Percentiles rank a stretch among this genome's conserved stretches.
Conservation (phyloP, 2,113 vertebrate genomes). For the Sinocyclocheilus grahami region DNA sequence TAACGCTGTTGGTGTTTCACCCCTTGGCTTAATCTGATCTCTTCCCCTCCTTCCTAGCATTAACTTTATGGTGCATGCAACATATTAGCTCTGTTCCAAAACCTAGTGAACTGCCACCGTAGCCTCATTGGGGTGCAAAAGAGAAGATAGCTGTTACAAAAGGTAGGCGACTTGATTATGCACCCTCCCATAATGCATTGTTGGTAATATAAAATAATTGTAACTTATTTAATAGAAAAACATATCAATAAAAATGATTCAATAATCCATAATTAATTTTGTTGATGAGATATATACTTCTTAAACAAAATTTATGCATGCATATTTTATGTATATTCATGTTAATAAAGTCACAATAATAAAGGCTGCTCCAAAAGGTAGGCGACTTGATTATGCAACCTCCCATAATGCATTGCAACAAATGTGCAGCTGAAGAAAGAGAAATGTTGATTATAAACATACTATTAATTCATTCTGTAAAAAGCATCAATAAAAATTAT, state of each 20-base stretch:
- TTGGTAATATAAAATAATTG: neutral
- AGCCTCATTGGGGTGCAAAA: neutral
- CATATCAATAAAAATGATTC: too few relatives aligned
- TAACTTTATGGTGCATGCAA: conserved; percentile 23
- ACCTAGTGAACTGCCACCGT: neutral
- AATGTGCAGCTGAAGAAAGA: neutral
- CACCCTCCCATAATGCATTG: neutral
- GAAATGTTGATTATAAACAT: neutral
- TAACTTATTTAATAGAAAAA: neutral
- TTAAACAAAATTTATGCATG: too few relatives aligned
- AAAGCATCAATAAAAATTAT: too few relatives aligned
- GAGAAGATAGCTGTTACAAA: neutral
- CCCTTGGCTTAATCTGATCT: conserved; percentile 29
- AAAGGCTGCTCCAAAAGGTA: neutral
- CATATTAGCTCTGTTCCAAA: conserved; percentile 21
- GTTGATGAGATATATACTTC: too few relatives aligned
- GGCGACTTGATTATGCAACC: too few relatives aligned
- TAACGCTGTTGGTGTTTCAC: conserved; percentile 9
- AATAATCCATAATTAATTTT: too few relatives aligned
- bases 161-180: neutral
- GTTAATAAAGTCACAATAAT: too few relatives aligned
- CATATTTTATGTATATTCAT: too few relatives aligned
- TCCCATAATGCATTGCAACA: neutral
- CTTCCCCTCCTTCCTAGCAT: conserved; percentile 9
- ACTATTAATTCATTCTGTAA: too few relatives aligned